Base-by-base conservation (phyloP, 2,113 vertebrate genomes). In the Scytalopus superciliaris region DNA sequence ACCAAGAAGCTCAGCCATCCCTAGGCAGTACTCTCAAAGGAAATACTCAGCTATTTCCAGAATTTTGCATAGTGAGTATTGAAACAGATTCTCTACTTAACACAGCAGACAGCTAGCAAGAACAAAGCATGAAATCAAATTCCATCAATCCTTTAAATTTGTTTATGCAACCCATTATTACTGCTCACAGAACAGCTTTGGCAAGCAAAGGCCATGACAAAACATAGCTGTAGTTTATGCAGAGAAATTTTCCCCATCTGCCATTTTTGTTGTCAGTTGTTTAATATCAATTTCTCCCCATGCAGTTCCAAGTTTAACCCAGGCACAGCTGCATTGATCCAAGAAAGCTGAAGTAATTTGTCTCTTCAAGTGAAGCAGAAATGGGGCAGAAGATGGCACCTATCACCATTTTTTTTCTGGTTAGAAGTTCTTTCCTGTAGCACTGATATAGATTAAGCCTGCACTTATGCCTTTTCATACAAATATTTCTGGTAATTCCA, bases 401-500 rank as follows among this genome's bases (percentile, higher is more conserved):
- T 85, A 77, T 68, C 42, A 74, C 28, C 64, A 27, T 31, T 78
- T 77, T 60, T 66, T 83, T 37, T 91, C 86, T 94, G 68, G 87
- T 64, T 53, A 88, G 75, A 89, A 94, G 47, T 56, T 85, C 28
- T 24, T 90, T 86, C 69, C 84, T 3, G 2, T 28, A 76, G 72
- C 67, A 69, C 14, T 37, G 28, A 74, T 74, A 35, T 59, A 82
- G 83, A 96, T 91, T 49, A 95, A 91, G 72, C 63, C 53, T 12
- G 56, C 57, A 50, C 3, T 90, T 93, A 91, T 0, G 17, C 76
- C 55, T 97, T 87, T 73, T 89, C 91, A 95, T 95, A 94, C 35
- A 96, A 97, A 93, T 94, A 94, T 62, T 92, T 91, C 92, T 89
- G 56, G 74, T 56, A 89, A 96, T 94, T 90, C 93, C 77, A 90